Evolutionary conservation across 30 jellyfish, hydroid and myxozoan species (phyloP).

Genomic region (Cassiopea xamachana): DNA sequence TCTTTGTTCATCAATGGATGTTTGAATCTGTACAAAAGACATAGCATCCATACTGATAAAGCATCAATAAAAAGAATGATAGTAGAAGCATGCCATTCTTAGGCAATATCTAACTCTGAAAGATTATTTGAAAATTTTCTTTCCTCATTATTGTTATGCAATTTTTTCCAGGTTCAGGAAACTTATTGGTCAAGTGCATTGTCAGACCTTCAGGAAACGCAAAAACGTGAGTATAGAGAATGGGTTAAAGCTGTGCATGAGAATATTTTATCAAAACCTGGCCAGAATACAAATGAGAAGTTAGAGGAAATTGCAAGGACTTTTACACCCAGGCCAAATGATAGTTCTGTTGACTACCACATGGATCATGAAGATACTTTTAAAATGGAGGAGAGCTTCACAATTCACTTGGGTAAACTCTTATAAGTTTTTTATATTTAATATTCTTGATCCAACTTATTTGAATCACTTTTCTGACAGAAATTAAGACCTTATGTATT

Average conservation of each 20-base stretch:
- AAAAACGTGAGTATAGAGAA: constrained; percentile 89
- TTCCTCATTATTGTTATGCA: background rate
- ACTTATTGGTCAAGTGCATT: constrained; percentile 94
- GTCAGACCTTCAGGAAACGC: constrained; percentile 90
- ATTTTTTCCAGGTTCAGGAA: constrained; percentile 74
- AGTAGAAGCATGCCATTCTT: too few species aligned
- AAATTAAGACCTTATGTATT: too few species aligned
- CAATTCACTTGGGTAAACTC: constrained; percentile 86
- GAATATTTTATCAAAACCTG: constrained; percentile 55
- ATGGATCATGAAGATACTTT: constrained; percentile 68
- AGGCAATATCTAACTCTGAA: too few species aligned
- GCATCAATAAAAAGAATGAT: too few species aligned
- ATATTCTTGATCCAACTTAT: too few species aligned
- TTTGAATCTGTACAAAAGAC: too few species aligned
- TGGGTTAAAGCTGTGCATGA: constrained; percentile 94
- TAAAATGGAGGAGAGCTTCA: constrained; percentile 92
- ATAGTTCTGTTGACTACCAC: constrained; percentile 46
- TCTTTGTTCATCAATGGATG: too few species aligned
- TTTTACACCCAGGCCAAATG: constrained; percentile 45
- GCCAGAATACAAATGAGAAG: constrained; percentile 4
- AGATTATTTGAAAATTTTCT: too few species aligned
- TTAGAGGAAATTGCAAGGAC: constrained; percentile 16
- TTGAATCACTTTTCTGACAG: too few species aligned
- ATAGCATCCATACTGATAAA: too few species aligned
- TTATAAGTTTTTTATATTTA: background rate